Conservation (phyloP, 2,888 invertebrate species). For the Clitarchus hookeri region DNA sequence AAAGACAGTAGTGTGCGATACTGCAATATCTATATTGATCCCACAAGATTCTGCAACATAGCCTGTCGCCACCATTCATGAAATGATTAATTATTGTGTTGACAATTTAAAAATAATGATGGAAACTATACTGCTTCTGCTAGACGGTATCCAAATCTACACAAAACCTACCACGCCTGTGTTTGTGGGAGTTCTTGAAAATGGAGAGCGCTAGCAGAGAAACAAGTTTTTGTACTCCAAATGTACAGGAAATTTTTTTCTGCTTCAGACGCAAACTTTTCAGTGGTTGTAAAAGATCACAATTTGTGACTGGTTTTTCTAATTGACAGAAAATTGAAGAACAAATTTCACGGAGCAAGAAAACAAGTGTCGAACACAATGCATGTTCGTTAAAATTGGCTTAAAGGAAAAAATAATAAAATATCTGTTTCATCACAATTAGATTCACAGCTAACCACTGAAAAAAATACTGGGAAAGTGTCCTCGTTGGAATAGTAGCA, state of each 20-base stretch:
- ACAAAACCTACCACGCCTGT: background rate
- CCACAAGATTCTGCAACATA: constrained; percentile 16
- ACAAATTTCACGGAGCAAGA: background rate
- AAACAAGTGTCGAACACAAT: constrained; percentile 4
- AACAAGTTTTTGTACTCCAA: background rate
- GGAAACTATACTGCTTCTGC: background rate
- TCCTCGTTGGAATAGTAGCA: no score
- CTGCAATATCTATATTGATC: background rate
- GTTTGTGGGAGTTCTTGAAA: constrained; percentile 1
- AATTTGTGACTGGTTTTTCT: constrained; percentile 11
- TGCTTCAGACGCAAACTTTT: constrained; percentile 11
- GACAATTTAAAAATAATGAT: background rate
- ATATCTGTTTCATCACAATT: background rate
- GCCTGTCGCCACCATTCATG: background rate
- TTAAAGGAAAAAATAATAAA: background rate
- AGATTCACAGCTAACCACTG: background rate
- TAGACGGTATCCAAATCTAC: background rate
- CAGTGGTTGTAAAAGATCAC: constrained; percentile 2
- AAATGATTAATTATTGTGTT: constrained; percentile 17
- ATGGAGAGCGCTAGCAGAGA: background rate
- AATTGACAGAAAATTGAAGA: constrained; percentile 14
- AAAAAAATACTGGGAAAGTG: no score
- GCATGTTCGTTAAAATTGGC: constrained; percentile 6
- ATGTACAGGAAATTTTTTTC: background rate
- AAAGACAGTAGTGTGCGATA: background rate